phyloP scores from a whole-genome alignment of 2,113 vertebrate species.

The Azemiops feae region DNA sequence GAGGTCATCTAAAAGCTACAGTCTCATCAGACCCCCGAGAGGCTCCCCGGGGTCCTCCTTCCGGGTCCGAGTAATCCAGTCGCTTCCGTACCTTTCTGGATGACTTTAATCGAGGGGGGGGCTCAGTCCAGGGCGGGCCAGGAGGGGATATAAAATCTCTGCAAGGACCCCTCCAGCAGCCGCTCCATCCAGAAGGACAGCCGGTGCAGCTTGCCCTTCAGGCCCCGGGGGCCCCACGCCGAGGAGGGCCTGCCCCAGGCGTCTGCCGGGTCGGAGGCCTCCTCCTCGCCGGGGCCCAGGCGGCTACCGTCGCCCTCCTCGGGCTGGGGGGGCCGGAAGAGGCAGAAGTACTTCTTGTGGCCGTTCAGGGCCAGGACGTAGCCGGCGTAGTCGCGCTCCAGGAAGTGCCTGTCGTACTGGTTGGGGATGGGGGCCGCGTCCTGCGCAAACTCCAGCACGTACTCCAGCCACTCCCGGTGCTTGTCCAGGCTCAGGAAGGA shows the following conservation, averaged over 20 bases:
- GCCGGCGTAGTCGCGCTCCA: constrained; percentile 86
- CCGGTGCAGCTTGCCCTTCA: constrained; percentile 90
- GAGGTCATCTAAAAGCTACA: constrained; percentile 60
- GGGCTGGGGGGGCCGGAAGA: constrained; percentile 89
- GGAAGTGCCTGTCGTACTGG: constrained; percentile 82
- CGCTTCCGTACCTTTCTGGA: constrained; percentile 29
- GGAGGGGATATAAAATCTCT: constrained; percentile 89
- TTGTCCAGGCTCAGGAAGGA: constrained; percentile 97
- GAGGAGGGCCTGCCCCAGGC: constrained; percentile 70
- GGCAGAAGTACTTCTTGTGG: constrained; percentile 96
- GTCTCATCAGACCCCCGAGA: constrained; percentile 42
- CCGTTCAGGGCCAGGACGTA: constrained; percentile 94
- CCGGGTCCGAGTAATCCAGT: constrained; percentile 50
- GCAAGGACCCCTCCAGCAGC: constrained; percentile 90
- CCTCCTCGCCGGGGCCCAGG: constrained; percentile 66
- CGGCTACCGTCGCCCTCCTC: constrained; percentile 72
- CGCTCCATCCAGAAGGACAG: constrained; percentile 96
- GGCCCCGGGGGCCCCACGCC: constrained; percentile 71
- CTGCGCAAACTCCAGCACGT: constrained; percentile 86
- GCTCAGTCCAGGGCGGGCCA: constrained; percentile 88
- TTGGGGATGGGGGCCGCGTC: constrained; percentile 81
- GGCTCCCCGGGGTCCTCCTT: constrained; percentile 44
- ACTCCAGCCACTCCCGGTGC: constrained; percentile 88
- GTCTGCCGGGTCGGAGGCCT: constrained; percentile 75
- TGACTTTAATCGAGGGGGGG: constrained; percentile 16